Conservation (phyloP, 1,140 invertebrate genomes). For the Euwallacea similis region DNA sequence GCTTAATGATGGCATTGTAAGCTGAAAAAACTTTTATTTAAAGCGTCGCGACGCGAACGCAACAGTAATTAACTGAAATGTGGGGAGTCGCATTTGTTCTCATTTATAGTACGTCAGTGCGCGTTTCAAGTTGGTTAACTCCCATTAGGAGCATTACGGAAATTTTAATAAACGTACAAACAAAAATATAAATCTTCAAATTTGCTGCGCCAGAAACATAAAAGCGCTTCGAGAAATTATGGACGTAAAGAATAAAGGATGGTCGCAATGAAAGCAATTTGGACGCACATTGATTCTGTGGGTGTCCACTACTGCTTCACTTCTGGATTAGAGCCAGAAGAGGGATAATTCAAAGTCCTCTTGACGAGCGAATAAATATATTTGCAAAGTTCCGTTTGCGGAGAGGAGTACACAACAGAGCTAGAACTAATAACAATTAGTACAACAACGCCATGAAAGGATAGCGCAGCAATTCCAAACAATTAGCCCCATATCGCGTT, state of each 20-base stretch:
- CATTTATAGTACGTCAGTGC: constrained; percentile 20
- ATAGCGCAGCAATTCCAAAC: no score
- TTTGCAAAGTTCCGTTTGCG: no score
- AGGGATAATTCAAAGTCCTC: background rate
- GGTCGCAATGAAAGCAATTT: constrained; percentile 27
- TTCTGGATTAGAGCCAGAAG: constrained; percentile 1
- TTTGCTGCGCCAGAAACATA: constrained; percentile 11
- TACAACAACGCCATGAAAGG: no score
- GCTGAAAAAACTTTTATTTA: constrained; percentile 28
- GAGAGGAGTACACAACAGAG: no score
- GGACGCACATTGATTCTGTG: constrained; percentile 18
- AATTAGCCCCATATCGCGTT: no score
- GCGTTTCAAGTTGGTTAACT: constrained; percentile 31
- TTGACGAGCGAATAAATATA: background rate
- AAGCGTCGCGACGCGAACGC: constrained; percentile 21
- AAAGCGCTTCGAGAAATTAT: constrained; percentile 29
- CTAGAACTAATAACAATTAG: no score
- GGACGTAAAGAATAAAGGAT: constrained; percentile 24
- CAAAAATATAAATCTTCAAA: constrained; percentile 31
- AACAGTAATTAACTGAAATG: constrained; percentile 36
- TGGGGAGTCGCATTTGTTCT: constrained; percentile 24
- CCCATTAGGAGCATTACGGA: constrained; percentile 18
- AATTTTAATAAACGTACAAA: constrained; percentile 36
- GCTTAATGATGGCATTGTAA: constrained; percentile 10
- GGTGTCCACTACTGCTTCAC: constrained; percentile 15